Conservation (phyloP, 2,113 vertebrate species). For the Aphelocoma coerulescens region DNA sequence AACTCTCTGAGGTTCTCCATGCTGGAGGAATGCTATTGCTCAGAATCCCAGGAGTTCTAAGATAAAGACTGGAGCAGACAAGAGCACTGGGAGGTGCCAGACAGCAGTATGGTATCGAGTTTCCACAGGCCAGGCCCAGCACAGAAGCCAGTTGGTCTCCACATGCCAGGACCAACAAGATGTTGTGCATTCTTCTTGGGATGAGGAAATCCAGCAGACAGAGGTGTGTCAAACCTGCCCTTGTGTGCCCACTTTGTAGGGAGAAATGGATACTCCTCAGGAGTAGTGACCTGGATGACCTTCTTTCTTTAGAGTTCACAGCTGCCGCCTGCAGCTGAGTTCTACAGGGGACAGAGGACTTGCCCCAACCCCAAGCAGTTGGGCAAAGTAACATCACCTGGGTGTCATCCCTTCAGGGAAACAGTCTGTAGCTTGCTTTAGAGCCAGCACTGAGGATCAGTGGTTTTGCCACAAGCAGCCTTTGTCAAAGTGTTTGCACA, state of each 20-base stretch:
- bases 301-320: not conserved
- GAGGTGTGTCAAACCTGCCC: not conserved
- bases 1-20: not conserved
- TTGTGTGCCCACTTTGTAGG: not conserved
- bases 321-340: not conserved
- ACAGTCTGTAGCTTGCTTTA: not conserved
- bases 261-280: not conserved
- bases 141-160: not conserved
- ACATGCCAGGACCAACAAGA: not conserved
- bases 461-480: not conserved
- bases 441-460: not conserved
- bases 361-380: not conserved
- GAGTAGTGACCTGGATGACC: not conserved
- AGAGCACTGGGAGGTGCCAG: not conserved
- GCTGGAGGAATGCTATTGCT: not conserved
- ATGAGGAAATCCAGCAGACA: not conserved
- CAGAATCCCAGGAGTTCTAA: not conserved
- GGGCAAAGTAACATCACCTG: not conserved
- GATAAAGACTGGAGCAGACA: not conserved
- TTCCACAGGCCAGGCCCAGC: not conserved
- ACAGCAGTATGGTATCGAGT: not conserved
- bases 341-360: not conserved
- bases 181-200: not conserved
- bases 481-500: not conserved
- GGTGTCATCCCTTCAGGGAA: not conserved